Conservation (phyloP, 2,888 invertebrate genomes). For the Barypeithes pellucidus region DNA sequence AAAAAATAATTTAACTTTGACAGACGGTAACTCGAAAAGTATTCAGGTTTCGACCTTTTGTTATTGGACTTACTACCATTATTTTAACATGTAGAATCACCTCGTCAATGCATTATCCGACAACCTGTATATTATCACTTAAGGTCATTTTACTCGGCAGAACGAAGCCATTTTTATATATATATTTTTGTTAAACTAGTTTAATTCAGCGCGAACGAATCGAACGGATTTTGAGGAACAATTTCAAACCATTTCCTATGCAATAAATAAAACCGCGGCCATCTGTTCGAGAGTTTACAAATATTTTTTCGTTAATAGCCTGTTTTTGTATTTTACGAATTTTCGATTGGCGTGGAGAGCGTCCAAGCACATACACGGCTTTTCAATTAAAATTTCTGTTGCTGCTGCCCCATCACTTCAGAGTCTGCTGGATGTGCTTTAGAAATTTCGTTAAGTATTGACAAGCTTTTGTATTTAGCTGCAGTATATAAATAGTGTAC, state of each 20-base stretch:
- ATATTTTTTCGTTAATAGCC: constrained; percentile 34
- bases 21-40: too few relatives aligned
- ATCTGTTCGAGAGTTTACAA: constrained; percentile 21
- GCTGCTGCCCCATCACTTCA: constrained; percentile 36
- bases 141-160: not conserved
- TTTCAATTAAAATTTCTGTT: constrained; percentile 52
- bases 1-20: too few relatives aligned
- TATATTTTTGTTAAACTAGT: not conserved
- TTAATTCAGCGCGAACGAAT: not conserved
- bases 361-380: constrained; percentile 42
- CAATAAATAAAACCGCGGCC: constrained; percentile 23
- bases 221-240: not conserved
- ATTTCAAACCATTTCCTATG: constrained; percentile 11
- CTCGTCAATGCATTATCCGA: too few relatives aligned
- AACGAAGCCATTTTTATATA: not conserved
- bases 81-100: too few relatives aligned
- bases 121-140: too few relatives aligned
- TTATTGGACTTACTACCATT: too few relatives aligned
- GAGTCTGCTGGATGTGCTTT: constrained; percentile 11
- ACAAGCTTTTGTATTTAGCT: constrained; percentile 24
- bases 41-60: too few relatives aligned
- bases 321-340: constrained; percentile 43
- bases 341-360: constrained; percentile 47
- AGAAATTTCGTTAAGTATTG: constrained; percentile 41
- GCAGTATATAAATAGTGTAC: not conserved